Conservation (phyloP, 2,888 invertebrate species). For the Ophion ventricosus region DNA sequence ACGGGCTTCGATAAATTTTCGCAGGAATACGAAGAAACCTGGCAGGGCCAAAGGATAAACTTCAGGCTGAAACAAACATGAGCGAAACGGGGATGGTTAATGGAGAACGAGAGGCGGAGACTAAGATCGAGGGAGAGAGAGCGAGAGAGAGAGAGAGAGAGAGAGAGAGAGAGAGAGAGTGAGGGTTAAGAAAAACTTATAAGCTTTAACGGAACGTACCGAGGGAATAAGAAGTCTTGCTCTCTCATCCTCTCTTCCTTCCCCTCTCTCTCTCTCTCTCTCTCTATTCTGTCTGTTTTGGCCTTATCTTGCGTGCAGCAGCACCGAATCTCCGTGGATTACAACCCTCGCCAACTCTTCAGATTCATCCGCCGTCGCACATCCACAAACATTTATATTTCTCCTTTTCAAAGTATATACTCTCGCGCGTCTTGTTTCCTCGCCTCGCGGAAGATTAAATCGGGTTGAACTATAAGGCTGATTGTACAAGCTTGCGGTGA, state of each 20-base stretch:
- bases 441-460: neutral
- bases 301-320: slow-evolving; percentile 54
- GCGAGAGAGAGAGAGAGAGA: neutral
- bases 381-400: slow-evolving; percentile 61
- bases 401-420: slow-evolving; percentile 44
- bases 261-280: too few relatives aligned
- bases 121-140: neutral
- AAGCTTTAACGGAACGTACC: slow-evolving; percentile 21
- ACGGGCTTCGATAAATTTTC: slow-evolving; percentile 57
- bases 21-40: slow-evolving; percentile 5
- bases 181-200: slow-evolving; percentile 27
- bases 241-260: neutral
- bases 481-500: neutral
- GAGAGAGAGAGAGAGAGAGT: neutral
- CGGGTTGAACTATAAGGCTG: neutral
- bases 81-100: neutral
- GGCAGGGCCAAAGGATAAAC: neutral
- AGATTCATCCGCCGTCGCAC: slow-evolving; percentile 46
- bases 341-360: slow-evolving; percentile 28
- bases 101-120: slow-evolving; percentile 8
- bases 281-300: slow-evolving; percentile 3
- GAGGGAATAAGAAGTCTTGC: slow-evolving; percentile 19
- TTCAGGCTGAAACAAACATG: slow-evolving; percentile 20
- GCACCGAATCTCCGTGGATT: slow-evolving; percentile 55
- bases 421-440: neutral